Evolutionary conservation across 2,113 vertebrate species (phyloP), one percentile per base, ranked within the genome.

Genomic region (Cyanoderma ruficeps): DNA sequence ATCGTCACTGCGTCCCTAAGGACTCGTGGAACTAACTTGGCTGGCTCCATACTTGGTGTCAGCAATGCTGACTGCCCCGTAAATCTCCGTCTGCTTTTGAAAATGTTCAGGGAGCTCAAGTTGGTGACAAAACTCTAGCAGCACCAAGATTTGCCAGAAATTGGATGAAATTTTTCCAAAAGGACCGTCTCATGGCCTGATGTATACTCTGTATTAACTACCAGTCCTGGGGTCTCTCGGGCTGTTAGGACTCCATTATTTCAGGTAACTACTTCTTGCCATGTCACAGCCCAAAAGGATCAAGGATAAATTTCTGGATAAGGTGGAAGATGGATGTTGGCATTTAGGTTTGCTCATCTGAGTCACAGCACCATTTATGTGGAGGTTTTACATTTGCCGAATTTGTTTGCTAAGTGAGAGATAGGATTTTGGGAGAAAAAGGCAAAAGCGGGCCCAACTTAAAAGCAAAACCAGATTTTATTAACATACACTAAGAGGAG

Each of bases 151-250:
- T 65, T 65, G 46, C 28, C 27, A 7, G 56, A 42, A 80, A 41
- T 21, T 4, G 21, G 7, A 13, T 87, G 60, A n/a, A 49, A 74
- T 19, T 19, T 61, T 50, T 49, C 9, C 22, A 22, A 28, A 71
- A 71, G 41, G 63, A 18, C 19, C 13, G 2, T 53, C 24, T 44
- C 13, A 2, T 61, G 60, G 24, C 46, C 18, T 81, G 18, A 59
- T 41, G 2, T 33, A 5, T 77, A 10, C 8, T 76, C 37, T 44
- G 14, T 59, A 11, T 70, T 75, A 16, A 39, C 27, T 39, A 9
- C 37, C 1, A 1, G 3, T 79, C 37, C 67, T 28, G 37, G 12
- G 6, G 1, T 78, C n/a, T 74, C 25, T 71, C 1, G 0, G 24
- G 7, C 52, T 82, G 7, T 27, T 74, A 24, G 53, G 17, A 46